phyloP scores from a whole-genome alignment of 2,888 invertebrate species.

The Abrostola tripartita region DNA sequence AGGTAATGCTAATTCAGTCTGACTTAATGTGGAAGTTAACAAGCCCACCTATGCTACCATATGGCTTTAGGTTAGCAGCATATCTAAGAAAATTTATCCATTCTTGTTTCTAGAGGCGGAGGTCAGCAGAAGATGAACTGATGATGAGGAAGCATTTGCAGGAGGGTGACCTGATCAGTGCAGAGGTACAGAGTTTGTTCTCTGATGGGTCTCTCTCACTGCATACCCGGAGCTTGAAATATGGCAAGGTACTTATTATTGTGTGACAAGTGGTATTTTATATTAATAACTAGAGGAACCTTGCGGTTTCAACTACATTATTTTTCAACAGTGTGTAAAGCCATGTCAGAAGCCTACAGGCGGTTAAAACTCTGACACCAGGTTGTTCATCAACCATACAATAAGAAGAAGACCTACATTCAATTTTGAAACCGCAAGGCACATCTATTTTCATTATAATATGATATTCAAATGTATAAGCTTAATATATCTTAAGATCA shows the following conservation, averaged over 20 bases:
- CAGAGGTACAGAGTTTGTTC: slow-evolving; percentile 98
- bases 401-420: too few relatives aligned
- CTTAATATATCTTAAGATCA: too few relatives aligned
- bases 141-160: slow-evolving; percentile 98
- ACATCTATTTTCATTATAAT: too few relatives aligned
- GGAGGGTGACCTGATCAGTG: slow-evolving; percentile 98
- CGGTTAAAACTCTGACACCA: too few relatives aligned
- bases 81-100: background rate
- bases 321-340: background rate
- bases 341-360: too few relatives aligned
- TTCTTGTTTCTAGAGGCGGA: slow-evolving; percentile 90
- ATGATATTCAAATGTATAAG: too few relatives aligned
- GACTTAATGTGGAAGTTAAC: background rate
- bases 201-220: slow-evolving; percentile 97
- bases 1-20: background rate
- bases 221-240: slow-evolving; percentile 98
- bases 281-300: too few relatives aligned
- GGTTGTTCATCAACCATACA: too few relatives aligned
- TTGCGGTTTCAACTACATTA: background rate
- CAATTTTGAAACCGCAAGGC: too few relatives aligned
- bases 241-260: slow-evolving; percentile 93
- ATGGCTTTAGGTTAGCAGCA: background rate
- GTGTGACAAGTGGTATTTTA: background rate
- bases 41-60: too few relatives aligned
- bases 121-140: slow-evolving; percentile 98